Evolutionary conservation across 2,113 vertebrate species (phyloP).

Genomic region (Trinectes maculatus): DNA sequence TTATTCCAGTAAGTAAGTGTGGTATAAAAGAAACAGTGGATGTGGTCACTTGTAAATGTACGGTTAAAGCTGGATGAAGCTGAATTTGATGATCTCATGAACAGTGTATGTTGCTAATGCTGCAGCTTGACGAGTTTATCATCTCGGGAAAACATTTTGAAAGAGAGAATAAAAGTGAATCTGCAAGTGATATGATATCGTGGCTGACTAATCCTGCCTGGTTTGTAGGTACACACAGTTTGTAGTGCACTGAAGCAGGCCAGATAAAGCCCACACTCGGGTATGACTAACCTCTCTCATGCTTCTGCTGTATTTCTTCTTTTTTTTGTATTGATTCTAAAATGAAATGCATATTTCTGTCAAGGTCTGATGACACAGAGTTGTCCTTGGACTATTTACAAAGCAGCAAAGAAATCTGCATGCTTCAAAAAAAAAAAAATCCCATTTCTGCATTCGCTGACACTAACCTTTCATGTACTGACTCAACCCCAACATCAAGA

Average conservation of each 20-base stretch:
- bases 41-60: too few species aligned
- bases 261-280: background rate
- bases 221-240: background rate
- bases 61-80: too few species aligned
- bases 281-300: background rate
- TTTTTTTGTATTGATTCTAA: background rate
- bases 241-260: background rate
- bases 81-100: constrained; percentile 50
- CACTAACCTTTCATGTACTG: constrained; percentile 10
- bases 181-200: background rate
- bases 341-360: background rate
- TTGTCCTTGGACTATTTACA: background rate
- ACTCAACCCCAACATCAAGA: constrained; percentile 23
- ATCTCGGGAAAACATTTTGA: too few species aligned
- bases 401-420: background rate
- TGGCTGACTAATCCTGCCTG: background rate
- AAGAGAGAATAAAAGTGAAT: background rate
- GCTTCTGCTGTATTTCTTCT: background rate
- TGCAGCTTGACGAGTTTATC: too few species aligned
- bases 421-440: constrained; percentile 2
- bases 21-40: too few species aligned
- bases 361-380: background rate
- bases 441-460: background rate
- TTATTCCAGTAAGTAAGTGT: too few species aligned
- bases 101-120: constrained; percentile 49